These are phyloP conservation scores for Nannobrachium achirus DNA, from an alignment of 2,113 vertebrate species.

Conservation along the genomic window DNA sequence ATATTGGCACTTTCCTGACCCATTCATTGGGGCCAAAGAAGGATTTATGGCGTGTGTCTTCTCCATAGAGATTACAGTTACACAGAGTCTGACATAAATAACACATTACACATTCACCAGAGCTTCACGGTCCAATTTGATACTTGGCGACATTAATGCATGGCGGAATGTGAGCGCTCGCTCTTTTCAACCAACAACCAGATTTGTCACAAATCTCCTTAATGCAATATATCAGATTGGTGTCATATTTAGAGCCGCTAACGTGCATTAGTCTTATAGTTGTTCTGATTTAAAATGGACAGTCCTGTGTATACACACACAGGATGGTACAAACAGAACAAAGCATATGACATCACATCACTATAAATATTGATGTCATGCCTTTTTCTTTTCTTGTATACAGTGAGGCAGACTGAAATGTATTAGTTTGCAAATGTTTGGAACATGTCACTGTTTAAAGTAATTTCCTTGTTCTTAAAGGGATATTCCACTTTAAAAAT, in stretches of 20 bases:
- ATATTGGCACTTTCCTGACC: conserved; percentile 72
- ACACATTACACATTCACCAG: conserved; percentile 52
- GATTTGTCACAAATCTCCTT: no score
- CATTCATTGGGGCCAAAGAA: conserved; percentile 62
- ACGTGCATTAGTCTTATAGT: not conserved
- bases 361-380: no score
- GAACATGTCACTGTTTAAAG: not conserved
- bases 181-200: not conserved
- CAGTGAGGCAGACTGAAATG: no score
- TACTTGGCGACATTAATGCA: conserved; percentile 50
- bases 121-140: conserved; percentile 37
- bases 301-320: no score
- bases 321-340: no score
- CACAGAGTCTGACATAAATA: conserved; percentile 65
- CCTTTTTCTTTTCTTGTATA: no score
- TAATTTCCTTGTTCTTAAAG: not conserved
- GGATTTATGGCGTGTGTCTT: conserved; percentile 65
- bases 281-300: not conserved
- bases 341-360: no score
- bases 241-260: no score
- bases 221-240: no score
- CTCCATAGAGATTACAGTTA: conserved; percentile 55
- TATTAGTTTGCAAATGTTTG: no score
- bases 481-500: no score
- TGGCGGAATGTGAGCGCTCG: conserved; percentile 31